A percentile compares a stretch with the other conserved stretches of the same genome.
These are phyloP conservation scores for Hipposideros larvatus DNA, from an alignment of 2,797 vertebrate species.

Conservation along the genomic window DNA sequence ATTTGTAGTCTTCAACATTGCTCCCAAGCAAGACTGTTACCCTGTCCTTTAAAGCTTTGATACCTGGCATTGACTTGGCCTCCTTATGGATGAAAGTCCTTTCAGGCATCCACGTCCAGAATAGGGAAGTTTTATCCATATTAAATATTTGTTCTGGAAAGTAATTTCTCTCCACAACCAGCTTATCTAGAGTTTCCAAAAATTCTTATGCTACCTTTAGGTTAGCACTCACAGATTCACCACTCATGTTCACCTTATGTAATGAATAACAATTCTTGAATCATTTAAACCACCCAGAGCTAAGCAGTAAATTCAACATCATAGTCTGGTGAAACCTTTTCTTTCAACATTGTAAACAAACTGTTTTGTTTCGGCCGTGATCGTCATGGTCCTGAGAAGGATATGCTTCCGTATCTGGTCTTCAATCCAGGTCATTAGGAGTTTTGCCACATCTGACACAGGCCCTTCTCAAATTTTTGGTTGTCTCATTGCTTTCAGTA, in stretches of 20 bases:
- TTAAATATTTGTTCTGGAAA: not conserved
- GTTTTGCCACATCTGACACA: not conserved
- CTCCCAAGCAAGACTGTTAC: not conserved
- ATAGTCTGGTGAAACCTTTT: not conserved
- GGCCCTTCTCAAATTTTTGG: not conserved
- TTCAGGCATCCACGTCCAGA: not conserved
- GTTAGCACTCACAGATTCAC: not conserved
- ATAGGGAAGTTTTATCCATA: not conserved
- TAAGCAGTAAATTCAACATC: not conserved
- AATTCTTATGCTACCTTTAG: not conserved
- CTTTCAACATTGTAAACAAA: not conserved
- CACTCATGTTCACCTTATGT: not conserved
- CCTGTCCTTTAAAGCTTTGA: not conserved
- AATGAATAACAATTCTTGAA: not conserved
- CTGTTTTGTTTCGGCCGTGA: not conserved
- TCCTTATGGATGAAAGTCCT: not conserved
- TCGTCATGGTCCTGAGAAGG: not conserved
- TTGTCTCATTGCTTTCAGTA: not conserved
- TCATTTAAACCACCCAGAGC: not conserved
- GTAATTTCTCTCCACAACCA: not conserved
- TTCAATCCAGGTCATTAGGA: not conserved
- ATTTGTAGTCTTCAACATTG: not conserved
- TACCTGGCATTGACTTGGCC: not conserved
- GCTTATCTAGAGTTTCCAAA: not conserved
- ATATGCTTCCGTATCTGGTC: not conserved